Evolutionary conservation across 2,797 vertebrate genomes (phyloP), one percentile per base, ranked within the genome.

Genomic region (Tamandua tetradactyla): DNA sequence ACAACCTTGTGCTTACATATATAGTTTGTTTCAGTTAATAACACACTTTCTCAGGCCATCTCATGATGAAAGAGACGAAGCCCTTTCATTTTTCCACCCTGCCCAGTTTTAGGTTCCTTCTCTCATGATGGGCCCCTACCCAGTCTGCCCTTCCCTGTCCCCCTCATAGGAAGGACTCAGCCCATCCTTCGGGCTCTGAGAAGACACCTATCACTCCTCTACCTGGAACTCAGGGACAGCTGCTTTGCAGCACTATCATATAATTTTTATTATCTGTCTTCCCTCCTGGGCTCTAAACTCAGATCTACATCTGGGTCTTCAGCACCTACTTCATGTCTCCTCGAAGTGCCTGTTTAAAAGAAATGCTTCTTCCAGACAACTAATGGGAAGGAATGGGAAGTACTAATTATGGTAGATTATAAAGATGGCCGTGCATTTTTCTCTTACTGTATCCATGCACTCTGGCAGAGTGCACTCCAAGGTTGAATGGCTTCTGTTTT

Each of bases 391-490:
- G 35, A 75, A 55, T 62, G 44, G 23, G 61, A 80, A 91, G 44
- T 44, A 30, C 47, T 71, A 69, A 92, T 64, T 84, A 17, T 57
- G 5, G 23, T 44, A 78, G 22, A 40, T 32, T 72, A 1, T 74
- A 79, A 95, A 87, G 75, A 66, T 44, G 27, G 68, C n/a, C 37
- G 40, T 61, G 91, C 69, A 49, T 80, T 18, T 59, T 84, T 84
- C 75, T 52, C 10, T 55, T 23, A 47, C 49, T 90, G 44, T 71
- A 37, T 66, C 30, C 17, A n/a, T 23, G 44, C n/a, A n/a, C n/a
- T n/a, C n/a, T n/a, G n/a, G n/a, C n/a, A n/a, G n/a, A n/a, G n/a
- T n/a, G 5, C 4, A 72, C 2, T 76, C 82, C 61, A 27, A 6
- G 18, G 5, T 17, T 85, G 57, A 93, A 57, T 49, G n/a, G 22